Percentiles rank a stretch among this genome's conserved stretches.
phyloP scores from a whole-genome alignment of 2,113 vertebrate species.

The Istiophorus platypterus region DNA sequence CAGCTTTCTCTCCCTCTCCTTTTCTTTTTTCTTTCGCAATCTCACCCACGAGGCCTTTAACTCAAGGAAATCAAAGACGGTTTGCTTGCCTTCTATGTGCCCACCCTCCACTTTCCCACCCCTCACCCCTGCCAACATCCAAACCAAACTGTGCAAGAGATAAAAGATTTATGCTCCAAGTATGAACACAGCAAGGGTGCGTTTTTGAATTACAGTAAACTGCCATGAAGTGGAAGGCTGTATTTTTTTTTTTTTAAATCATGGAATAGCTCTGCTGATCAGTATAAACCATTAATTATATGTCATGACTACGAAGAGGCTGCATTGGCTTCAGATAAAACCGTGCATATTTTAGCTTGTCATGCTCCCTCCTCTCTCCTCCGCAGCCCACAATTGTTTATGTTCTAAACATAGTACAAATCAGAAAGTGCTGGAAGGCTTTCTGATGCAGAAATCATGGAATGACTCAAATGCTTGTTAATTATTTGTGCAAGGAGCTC shows the following conservation, averaged over 20 bases:
- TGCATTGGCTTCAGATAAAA: conserved; percentile 39
- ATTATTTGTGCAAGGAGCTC: conserved; percentile 71
- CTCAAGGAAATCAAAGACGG: conserved; percentile 74
- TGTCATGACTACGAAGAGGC: conserved; percentile 18
- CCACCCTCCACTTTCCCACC: conserved; percentile 57
- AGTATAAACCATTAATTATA: conserved; percentile 30
- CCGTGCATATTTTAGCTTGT: conserved; percentile 12
- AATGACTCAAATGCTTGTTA: conserved; percentile 60
- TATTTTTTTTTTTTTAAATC: conserved; percentile 18
- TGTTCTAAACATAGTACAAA: conserved; percentile 50
- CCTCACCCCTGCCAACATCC: conserved; percentile 43
- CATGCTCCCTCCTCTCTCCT: conserved; percentile 3
- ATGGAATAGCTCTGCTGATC: conserved; percentile 38
- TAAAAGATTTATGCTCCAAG: conserved; percentile 22
- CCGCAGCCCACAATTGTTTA: conserved; percentile 48
- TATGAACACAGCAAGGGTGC: conserved; percentile 27
- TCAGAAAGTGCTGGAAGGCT: conserved; percentile 44
- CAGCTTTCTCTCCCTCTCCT: conserved; percentile 61
- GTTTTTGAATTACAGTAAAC: conserved; percentile 16
- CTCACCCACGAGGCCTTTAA: conserved; percentile 64
- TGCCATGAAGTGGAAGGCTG: not conserved
- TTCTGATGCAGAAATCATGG: conserved; percentile 24
- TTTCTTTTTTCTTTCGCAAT: conserved; percentile 27
- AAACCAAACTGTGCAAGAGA: conserved; percentile 10
- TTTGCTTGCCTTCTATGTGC: conserved; percentile 40